Evolutionary conservation across 2,888 invertebrate species (phyloP).

Genomic region (Chrysolina oricalcia): DNA sequence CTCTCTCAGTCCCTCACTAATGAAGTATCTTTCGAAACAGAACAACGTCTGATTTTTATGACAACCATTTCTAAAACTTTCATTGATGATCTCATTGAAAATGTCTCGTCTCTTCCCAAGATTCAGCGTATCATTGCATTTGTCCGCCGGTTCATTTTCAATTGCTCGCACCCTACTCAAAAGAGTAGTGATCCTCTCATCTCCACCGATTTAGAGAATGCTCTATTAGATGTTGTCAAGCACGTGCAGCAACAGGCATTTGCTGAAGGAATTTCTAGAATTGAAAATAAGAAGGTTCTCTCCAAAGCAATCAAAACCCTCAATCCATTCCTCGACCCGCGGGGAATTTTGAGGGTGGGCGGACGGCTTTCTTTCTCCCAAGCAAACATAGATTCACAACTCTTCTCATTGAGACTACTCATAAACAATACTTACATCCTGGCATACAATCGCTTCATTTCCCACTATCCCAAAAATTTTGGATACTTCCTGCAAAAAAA

Average conservation of each 20-base stretch:
- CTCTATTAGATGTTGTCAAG: neutral
- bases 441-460: neutral
- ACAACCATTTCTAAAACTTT: neutral
- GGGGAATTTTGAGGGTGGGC: conserved; percentile 7
- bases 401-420: conserved; percentile 1
- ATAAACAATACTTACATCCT: neutral
- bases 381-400: conserved; percentile 1
- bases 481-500: conserved; percentile 17
- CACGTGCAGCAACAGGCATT: neutral
- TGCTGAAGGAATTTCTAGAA: neutral
- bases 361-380: neutral
- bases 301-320: neutral
- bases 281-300: neutral
- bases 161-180: neutral
- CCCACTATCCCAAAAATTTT: neutral
- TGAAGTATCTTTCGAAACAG: neutral
- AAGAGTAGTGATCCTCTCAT: neutral
- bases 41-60: neutral
- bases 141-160: neutral
- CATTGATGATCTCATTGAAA: neutral
- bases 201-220: neutral
- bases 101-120: neutral
- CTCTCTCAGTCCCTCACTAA: neutral
- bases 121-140: neutral
- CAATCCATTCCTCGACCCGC: neutral